A percentile compares a stretch with the other conserved stretches of the same genome.
These are phyloP conservation scores for Hybos culiciformis DNA, from an alignment of 2,888 invertebrate species.

Conservation along the genomic window DNA sequence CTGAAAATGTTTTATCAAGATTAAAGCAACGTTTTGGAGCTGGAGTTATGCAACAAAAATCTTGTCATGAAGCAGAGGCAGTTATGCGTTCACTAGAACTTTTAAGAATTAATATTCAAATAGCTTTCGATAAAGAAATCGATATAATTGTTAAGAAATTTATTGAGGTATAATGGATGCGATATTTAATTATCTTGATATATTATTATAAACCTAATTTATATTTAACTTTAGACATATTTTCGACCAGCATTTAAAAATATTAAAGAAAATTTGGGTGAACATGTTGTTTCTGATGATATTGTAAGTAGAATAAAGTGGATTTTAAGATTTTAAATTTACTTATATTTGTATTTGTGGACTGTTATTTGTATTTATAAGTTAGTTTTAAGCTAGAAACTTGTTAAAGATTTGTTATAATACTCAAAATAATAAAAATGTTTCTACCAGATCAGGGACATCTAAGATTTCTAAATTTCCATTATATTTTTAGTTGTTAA, in stretches of 20 bases:
- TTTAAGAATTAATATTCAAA: constrained; percentile 45
- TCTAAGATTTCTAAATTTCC: not conserved
- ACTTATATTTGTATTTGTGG: constrained; percentile 33
- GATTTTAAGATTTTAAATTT: constrained; percentile 17
- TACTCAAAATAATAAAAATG: too few relatives aligned
- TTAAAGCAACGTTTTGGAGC: constrained; percentile 27
- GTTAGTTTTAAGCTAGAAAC: too few relatives aligned
- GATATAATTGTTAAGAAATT: constrained; percentile 45
- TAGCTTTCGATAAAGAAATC: constrained; percentile 46
- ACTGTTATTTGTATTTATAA: too few relatives aligned
- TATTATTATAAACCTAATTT: not conserved
- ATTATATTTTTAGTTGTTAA: constrained; percentile 22
- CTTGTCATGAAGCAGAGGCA: constrained; percentile 18
- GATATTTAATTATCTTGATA: not conserved
- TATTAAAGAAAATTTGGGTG: constrained; percentile 45
- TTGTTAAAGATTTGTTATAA: not conserved
- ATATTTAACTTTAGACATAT: constrained; percentile 38
- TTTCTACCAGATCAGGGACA: not conserved
- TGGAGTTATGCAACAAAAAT: constrained; percentile 1
- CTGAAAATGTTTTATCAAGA: constrained; percentile 28
- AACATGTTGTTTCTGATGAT: constrained; percentile 42
- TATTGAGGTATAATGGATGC: constrained; percentile 37
- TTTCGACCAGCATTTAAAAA: constrained; percentile 49
- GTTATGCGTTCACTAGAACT: constrained; percentile 42
- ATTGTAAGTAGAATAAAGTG: constrained; percentile 38